Base-by-base conservation (phyloP, 1,140 invertebrate genomes). In the Drosophila repleta region DNA sequence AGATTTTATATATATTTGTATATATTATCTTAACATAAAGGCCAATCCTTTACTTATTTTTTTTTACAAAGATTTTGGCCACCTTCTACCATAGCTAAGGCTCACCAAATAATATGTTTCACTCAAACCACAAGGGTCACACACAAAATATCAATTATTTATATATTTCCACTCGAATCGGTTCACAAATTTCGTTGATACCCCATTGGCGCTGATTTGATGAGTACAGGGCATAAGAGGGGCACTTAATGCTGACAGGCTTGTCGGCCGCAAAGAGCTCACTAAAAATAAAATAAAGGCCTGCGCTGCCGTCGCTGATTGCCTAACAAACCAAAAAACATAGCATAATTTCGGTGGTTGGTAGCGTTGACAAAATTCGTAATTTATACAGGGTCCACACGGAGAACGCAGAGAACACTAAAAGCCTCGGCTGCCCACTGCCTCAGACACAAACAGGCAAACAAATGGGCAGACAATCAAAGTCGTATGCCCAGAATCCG, bases 271-370 rank as follows among this genome's bases (percentile, higher is more conserved):
- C 76, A 81, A 69, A 62, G 58, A 64, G 58, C 80, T 71, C 66
- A 84, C 80, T 84, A 76, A 83, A 82, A 74, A 79, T 76, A 76
- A 87, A 87, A 85, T 85, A 78, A 78, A 75, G 32, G 83, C 66
- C 61, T 57, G 8, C 66, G 58, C 18, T 51, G 58, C 24, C 48
- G 18, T 48, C 49, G 66, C 80, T 88, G 83, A 88, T 88, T 88
- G 81, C 79, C 83, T 65, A 71, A 87, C 75, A 88, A 76, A 76
- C 53, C 80, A 70, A 84, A 83, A 70, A 85, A 63, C 61, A 68
- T 35, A 60, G 73, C 76, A 84, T 67, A 64, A 83, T 83, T 83
- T 83, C 21, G 49, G 45, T 29, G 49, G 45, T 35, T 67, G 56
- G 49, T 21, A 61, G 71, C 74, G 68, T 41, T 69, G 66, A 81